Base-by-base conservation (phyloP, 1,140 invertebrate species). In the Phenacoccus solenopsis region DNA sequence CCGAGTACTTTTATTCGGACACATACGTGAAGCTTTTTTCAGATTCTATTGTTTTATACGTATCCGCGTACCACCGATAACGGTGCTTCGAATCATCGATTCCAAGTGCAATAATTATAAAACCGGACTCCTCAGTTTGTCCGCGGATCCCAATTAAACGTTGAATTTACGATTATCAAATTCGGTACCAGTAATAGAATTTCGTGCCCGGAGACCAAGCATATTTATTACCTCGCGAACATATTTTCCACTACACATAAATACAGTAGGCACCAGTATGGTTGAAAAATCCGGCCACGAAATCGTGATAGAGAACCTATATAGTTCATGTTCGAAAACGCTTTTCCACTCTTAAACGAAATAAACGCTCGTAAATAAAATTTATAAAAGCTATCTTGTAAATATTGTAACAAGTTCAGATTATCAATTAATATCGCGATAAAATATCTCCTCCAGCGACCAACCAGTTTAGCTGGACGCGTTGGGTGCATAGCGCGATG, bases 1-100 rank as follows among this genome's bases (percentile, higher is more conserved):
- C 21, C 59, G 21, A 64, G 59, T 64, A 64, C 59, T 64, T 64
- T 64, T 64, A 64, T 64, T 64, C 59, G 59, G 59, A 64, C 59
- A 64, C 59, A 64, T 64, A 64, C 59, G 59, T 24, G 25, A 64
- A 24, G 4, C 59, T 25, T 64, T 22, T 24, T 64, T 64, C 25
- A 25, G 22, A 64, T 64, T 64, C 59, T 16, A 24, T 64, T 64
- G 38, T 49, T 49, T 49, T 49, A n/a, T n/a, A n/a, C n/a, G n/a
- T n/a, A n/a, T n/a, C n/a, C 38, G 38, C 13, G 38, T n/a, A n/a
- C n/a, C 38, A 49, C 38, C 20, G 38, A 49, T 49, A 49, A 49
- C 38, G 38, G n/a, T n/a, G n/a, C n/a, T n/a, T n/a, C n/a, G n/a
- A n/a, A n/a, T n/a, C n/a, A n/a, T n/a, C n/a, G n/a, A n/a, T n/a